Evolutionary conservation across 2,113 vertebrate genomes (phyloP).

Genomic region (Oreochromis niloticus): DNA sequence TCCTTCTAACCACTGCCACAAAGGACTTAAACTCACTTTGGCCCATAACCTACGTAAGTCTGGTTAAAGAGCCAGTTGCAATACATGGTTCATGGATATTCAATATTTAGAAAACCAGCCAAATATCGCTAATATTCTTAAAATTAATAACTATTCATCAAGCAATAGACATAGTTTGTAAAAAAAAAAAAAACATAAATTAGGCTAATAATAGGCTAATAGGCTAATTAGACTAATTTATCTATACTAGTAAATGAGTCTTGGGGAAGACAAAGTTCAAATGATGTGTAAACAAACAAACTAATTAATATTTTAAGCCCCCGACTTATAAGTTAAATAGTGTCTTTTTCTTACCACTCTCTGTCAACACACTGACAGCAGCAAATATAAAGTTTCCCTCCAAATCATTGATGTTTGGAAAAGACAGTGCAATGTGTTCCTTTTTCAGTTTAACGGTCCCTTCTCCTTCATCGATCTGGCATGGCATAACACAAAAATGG

Average conservation of each 20-base stretch:
- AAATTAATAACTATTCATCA: too few relatives aligned
- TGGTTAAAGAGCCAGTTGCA: background rate
- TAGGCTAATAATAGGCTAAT: background rate
- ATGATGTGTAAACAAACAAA: background rate
- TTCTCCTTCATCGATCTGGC: constrained; percentile 38
- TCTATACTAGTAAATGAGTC: background rate
- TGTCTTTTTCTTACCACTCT: constrained; percentile 67
- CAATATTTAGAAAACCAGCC: too few relatives aligned
- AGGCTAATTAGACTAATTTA: background rate
- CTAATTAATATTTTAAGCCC: background rate
- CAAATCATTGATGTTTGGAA: background rate
- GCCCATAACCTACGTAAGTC: background rate
- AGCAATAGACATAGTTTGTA: background rate
- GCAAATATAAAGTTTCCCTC: constrained; percentile 50
- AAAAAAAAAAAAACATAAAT: background rate
- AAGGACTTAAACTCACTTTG: background rate
- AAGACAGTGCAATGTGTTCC: constrained; percentile 25
- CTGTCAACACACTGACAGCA: constrained; percentile 65
- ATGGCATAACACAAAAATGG: background rate
- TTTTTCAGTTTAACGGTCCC: constrained; percentile 27
- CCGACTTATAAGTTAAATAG: background rate
- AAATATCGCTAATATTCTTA: too few relatives aligned
- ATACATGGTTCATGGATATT: background rate
- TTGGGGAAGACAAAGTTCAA: background rate
- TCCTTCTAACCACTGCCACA: background rate